A percentile compares a stretch with the other conserved stretches of the same genome.
These are phyloP conservation scores for Gallinago stenura DNA, from an alignment of 2,797 vertebrate species.

Conservation along the genomic window DNA sequence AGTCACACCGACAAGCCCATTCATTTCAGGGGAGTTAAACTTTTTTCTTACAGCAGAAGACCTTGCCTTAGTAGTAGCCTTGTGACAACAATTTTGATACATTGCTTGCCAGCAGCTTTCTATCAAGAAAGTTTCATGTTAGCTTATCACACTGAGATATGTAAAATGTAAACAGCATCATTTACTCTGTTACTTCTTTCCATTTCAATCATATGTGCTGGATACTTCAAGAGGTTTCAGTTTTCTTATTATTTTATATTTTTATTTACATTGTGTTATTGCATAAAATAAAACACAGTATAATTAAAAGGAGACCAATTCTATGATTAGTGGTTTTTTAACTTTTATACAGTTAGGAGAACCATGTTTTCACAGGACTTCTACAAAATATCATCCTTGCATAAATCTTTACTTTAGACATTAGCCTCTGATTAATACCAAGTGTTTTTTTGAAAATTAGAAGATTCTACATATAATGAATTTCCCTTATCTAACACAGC, in stretches of 20 bases:
- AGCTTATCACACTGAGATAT: fast-evolving
- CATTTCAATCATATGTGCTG: not conserved
- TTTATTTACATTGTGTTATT: not conserved
- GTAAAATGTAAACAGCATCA: not conserved
- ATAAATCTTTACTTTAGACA: constrained; percentile 33
- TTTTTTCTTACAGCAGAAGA: not conserved
- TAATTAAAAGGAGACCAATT: not conserved
- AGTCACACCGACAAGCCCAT: not conserved
- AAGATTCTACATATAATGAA: not conserved
- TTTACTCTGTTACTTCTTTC: not conserved
- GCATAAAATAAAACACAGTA: not conserved
- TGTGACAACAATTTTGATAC: not conserved
- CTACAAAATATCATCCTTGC: not conserved
- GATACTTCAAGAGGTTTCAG: not conserved
- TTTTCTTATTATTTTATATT: not conserved
- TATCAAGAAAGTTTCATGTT: not conserved
- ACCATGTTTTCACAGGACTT: not conserved
- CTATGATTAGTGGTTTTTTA: not conserved
- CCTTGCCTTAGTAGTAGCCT: not conserved
- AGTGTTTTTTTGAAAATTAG: not conserved
- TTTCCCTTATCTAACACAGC: constrained; percentile 22
- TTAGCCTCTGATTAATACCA: constrained; percentile 5
- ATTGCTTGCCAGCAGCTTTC: not conserved
- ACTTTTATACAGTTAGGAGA: not conserved
- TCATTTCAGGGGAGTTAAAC: not conserved